Evolutionary conservation across 2,113 vertebrate genomes (phyloP).

Genomic region (Thymallus thymallus): DNA sequence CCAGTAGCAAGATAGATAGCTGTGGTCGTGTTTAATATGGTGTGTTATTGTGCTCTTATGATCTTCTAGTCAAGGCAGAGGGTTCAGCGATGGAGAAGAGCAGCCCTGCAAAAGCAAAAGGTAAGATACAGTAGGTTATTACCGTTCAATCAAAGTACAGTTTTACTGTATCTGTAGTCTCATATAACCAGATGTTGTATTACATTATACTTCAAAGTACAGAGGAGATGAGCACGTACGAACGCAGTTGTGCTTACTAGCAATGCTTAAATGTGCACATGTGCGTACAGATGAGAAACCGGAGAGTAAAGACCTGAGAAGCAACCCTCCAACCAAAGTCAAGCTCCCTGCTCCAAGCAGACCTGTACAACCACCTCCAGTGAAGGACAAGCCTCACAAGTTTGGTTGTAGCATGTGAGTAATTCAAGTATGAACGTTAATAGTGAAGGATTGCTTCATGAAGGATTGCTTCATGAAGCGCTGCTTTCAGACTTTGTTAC

Average conservation of each 20-base stretch:
- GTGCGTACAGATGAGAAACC: slow-evolving; percentile 70
- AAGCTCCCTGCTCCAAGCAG: slow-evolving; percentile 65
- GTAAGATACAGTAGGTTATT: slow-evolving; percentile 37
- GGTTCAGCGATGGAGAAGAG: slow-evolving; percentile 67
- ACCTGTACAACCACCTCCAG: slow-evolving; percentile 57
- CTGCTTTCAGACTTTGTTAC: neutral
- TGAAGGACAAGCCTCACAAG: slow-evolving; percentile 72
- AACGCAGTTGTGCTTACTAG: slow-evolving; percentile 32
- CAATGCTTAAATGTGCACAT: neutral
- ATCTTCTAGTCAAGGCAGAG: slow-evolving; percentile 51
- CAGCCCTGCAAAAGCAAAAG: slow-evolving; percentile 58
- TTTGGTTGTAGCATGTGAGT: slow-evolving; percentile 58
- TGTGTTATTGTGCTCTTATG: neutral
- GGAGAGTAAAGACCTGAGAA: slow-evolving; percentile 68
- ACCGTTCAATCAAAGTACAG: neutral
- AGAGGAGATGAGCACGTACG: neutral
- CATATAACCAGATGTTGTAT: neutral
- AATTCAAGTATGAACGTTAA: neutral
- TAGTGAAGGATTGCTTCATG: neutral
- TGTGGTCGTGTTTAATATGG: neutral
- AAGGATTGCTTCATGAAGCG: neutral
- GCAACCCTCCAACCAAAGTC: slow-evolving; percentile 69
- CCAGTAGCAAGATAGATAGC: neutral
- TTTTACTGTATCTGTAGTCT: neutral
- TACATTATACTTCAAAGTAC: neutral